Conservation (phyloP, 2,888 invertebrate genomes). For the Incurvaria masculella region DNA sequence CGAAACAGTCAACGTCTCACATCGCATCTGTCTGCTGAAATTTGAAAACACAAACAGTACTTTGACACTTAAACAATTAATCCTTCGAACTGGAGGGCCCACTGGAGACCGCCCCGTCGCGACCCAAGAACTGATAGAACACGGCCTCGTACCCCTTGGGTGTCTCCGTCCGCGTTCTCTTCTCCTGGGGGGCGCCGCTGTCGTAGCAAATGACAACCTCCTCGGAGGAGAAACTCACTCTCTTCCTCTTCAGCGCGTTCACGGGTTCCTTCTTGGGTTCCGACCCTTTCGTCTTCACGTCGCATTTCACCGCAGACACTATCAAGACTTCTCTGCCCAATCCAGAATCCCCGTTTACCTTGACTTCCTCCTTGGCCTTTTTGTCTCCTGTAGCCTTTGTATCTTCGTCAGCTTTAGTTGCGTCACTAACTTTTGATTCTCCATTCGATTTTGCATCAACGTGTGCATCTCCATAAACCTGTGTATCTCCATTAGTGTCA, state of each 20-base stretch:
- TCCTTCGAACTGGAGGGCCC: too few relatives aligned
- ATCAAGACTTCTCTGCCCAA: not conserved
- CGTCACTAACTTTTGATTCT: not conserved
- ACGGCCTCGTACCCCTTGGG: not conserved
- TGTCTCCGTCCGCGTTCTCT: not conserved
- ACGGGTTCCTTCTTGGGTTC: not conserved
- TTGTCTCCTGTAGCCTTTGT: not conserved
- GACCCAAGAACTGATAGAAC: not conserved
- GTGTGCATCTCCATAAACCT: too few relatives aligned
- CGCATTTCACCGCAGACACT: not conserved
- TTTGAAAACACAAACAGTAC: too few relatives aligned
- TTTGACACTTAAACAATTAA: too few relatives aligned
- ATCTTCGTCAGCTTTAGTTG: too few relatives aligned
- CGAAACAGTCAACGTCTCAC: too few relatives aligned
- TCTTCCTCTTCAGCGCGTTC: slow-evolving; percentile 26
- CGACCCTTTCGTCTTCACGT: not conserved
- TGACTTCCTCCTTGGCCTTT: not conserved
- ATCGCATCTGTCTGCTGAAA: too few relatives aligned
- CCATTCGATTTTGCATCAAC: too few relatives aligned
- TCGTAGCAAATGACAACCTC: slow-evolving; percentile 17
- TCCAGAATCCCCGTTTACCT: not conserved
- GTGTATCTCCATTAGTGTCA: too few relatives aligned
- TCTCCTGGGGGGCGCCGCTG: not conserved
- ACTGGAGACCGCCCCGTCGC: too few relatives aligned
- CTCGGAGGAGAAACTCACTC: slow-evolving; percentile 27